Evolutionary conservation across 2,888 invertebrate species (phyloP).

Genomic region (Nemotelus nigrinus): DNA sequence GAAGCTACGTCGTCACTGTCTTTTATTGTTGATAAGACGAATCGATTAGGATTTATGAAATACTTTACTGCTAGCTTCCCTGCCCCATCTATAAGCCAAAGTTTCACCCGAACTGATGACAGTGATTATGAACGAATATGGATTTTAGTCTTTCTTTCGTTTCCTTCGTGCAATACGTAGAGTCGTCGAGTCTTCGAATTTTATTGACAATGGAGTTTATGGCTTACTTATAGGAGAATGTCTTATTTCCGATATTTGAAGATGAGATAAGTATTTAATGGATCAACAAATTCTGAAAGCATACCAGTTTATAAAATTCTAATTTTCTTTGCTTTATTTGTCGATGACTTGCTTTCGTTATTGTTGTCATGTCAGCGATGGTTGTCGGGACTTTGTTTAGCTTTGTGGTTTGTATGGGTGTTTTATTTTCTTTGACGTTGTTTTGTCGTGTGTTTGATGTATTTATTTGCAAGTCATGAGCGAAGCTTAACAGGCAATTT

Average conservation of each 20-base stretch:
- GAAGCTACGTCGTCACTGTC: conserved; percentile 6
- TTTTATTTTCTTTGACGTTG: too few relatives aligned
- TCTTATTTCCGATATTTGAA: conserved; percentile 16
- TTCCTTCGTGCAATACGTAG: not conserved
- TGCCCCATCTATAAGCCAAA: conserved; percentile 4
- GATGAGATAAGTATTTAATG: conserved; percentile 16
- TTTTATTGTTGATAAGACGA: conserved; percentile 37
- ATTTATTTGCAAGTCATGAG: too few relatives aligned
- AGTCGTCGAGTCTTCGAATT: not conserved
- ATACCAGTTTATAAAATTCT: not conserved
- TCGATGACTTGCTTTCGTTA: too few relatives aligned
- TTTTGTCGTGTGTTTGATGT: too few relatives aligned
- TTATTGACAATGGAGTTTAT: conserved; percentile 30
- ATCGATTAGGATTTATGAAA: conserved; percentile 46
- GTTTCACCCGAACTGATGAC: not conserved
- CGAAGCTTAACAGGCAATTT: too few relatives aligned
- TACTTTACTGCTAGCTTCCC: not conserved
- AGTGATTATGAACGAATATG: conserved; percentile 41
- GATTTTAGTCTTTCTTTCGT: conserved; percentile 1
- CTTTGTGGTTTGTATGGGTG: too few relatives aligned
- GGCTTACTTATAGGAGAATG: conserved; percentile 27
- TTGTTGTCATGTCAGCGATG: too few relatives aligned
- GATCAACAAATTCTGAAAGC: conserved; percentile 5
- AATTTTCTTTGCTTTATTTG: not conserved
- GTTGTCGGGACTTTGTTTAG: too few relatives aligned